Evolutionary conservation across 2,113 vertebrate genomes (phyloP), one percentile per base, ranked within the genome.

Genomic region (Epinephelus moara): DNA sequence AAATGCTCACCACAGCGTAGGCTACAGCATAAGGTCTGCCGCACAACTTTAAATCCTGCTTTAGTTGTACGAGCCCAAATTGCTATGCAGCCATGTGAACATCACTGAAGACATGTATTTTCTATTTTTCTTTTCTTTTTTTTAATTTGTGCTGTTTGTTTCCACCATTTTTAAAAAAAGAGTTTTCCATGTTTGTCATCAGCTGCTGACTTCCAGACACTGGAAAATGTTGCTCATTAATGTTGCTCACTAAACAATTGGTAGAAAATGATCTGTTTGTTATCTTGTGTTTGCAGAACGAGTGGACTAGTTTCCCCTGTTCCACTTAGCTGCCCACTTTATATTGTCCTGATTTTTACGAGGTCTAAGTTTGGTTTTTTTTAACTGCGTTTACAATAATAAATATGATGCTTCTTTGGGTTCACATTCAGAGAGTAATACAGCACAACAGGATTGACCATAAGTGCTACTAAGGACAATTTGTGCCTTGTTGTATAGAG

Each of bases 261-360:
- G n/a, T 18, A 3, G 55, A 42, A 55, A 55, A 52, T 60, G 18
- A 85, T 67, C 19, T 27, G n/a, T 78, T 72, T 74, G 52, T 85
- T 75, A 72, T 49, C 47, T 45, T 3, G 60, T 75, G 55, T 63
- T 73, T 73, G 50, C 67, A 71, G 70, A 55, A 17, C 21, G 25
- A 75, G 42, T 67, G 62, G 75, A 79, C 62, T 70, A 25, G 56
- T 70, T 85, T 64, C 69, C 70, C 55, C 42, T 73, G 55, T 53
- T 79, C 56, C 40, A 78, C 19, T 85, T 73, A 53, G 57, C 61
- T 79, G 70, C 70, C 40, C 61, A 63, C 21, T 57, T 71, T 23
- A 69, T 47, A 69, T 12, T 27, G 78, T 52, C 70, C 62, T 70
- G 56, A 33, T 78, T 84, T 69, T 47, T 13, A 33, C 4, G 50